Base-by-base conservation (phyloP, 2,797 vertebrate species). In the Acanthurus leucopareius region DNA sequence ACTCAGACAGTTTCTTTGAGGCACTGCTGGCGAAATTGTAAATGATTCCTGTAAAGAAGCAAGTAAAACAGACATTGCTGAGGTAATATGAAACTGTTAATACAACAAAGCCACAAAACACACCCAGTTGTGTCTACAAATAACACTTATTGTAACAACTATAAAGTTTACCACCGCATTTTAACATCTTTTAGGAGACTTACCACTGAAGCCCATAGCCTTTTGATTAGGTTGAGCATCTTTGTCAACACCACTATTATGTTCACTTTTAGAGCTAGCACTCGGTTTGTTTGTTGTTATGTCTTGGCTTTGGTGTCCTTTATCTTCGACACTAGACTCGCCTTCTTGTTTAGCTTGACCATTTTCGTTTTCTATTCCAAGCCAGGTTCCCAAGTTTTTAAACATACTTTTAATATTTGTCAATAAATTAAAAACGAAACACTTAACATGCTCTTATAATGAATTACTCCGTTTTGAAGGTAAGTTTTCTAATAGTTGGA, bases 1-100 rank as follows among this genome's bases (percentile, higher is more conserved):
- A 98, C 66, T 98, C 96, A 0, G 97, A 96, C 77, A 99, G 94
- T 90, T 96, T 98, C 90, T 97, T 98, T 2, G 97, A 97, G 64
- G 97, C 97, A 32, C 89, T 96, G 86, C 95, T 96, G 20, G 97
- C 97, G 69, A 98, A 95, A 88, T 91, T 95, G 89, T 96, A 96
- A 45, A 99, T 91, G 81, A 96, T 98, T 88, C 94, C 97, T 98
- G 91, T 35, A 75, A 75, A 28, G 65, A 79, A 61, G 13, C 10
- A 22, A 40, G 1, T 6, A 7, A 3, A 38, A 10, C 13, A 10
- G 20, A 47, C 15, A 49, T 35, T 2, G 20, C n/a, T 8, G n/a
- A 25, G 3, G 45, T 44, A 10, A 25, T 3, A 2, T 1, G 14
- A 2, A 19, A 51, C 5, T 4, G 13, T 13, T 6, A 38, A 13